Conservation (phyloP, 1,140 invertebrate species). For the Drosophila nigrodunni region DNA sequence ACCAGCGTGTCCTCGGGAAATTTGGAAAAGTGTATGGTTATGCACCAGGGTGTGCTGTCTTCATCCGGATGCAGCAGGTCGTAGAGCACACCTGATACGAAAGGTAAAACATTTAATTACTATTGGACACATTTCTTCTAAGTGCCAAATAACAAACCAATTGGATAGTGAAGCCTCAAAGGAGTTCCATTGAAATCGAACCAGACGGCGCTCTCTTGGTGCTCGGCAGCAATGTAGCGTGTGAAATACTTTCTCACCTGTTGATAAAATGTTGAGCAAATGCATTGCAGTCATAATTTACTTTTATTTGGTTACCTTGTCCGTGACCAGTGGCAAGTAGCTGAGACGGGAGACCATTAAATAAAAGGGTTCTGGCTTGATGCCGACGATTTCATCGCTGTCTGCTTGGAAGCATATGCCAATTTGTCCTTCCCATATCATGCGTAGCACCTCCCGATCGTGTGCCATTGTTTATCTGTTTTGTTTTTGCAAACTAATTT, state of each 20-base stretch:
- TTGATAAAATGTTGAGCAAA: neutral
- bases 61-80: slow-evolving; percentile 91
- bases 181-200: slow-evolving; percentile 96
- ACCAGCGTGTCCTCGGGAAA: slow-evolving; percentile 93
- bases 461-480: slow-evolving; percentile 89
- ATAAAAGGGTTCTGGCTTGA: slow-evolving; percentile 96
- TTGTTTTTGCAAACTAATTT: slow-evolving; percentile 25
- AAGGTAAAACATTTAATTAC: neutral
- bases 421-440: slow-evolving; percentile 98
- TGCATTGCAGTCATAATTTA: neutral
- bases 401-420: slow-evolving; percentile 95
- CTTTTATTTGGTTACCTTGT: slow-evolving; percentile 90
- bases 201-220: slow-evolving; percentile 96
- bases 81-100: slow-evolving; percentile 89
- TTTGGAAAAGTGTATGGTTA: slow-evolving; percentile 97
- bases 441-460: slow-evolving; percentile 95
- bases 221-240: slow-evolving; percentile 92
- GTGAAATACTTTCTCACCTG: slow-evolving; percentile 96
- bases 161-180: slow-evolving; percentile 98
- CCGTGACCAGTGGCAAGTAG: slow-evolving; percentile 98
- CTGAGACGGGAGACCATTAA: slow-evolving; percentile 97
- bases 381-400: slow-evolving; percentile 93
- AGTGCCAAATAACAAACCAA: slow-evolving; percentile 87
- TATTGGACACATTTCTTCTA: neutral
- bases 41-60: slow-evolving; percentile 94